A percentile compares a stretch with the other conserved stretches of the same genome.
Evolutionary conservation across 2,888 invertebrate genomes (phyloP).

Genomic region (Stegophylla sp.): DNA sequence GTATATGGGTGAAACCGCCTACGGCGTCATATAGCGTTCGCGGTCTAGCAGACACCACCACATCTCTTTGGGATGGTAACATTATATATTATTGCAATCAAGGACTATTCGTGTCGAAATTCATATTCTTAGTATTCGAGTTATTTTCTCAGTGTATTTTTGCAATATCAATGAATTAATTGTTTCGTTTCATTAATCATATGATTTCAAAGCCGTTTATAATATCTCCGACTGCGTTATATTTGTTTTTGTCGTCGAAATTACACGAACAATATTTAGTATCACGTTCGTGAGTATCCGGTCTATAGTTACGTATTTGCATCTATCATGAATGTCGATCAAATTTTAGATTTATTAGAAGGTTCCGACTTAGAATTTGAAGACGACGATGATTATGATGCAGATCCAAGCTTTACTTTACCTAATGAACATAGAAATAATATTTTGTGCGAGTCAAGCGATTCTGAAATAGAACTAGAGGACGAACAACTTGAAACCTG

Average conservation of each 20-base stretch:
- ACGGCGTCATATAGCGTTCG: too few species aligned
- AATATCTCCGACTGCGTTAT: neutral
- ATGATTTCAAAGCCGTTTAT: neutral
- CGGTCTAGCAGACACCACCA: too few species aligned
- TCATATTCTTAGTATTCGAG: neutral
- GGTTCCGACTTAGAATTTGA: slow-evolving; percentile 1
- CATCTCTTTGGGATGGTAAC: too few species aligned
- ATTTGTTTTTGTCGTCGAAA: neutral
- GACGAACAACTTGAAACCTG: slow-evolving; percentile 1
- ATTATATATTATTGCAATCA: too few species aligned
- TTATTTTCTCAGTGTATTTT: neutral
- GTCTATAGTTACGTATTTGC: neutral
- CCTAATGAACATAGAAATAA: slow-evolving; percentile 1
- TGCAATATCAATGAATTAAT: neutral
- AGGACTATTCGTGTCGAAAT: too few species aligned
- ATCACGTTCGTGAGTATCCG: slow-evolving; percentile 1
- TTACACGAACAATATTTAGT: slow-evolving; percentile 3
- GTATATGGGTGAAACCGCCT: too few species aligned
- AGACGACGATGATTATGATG: neutral
- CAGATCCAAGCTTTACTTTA: neutral
- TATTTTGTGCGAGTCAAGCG: neutral
- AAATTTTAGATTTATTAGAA: slow-evolving; percentile 13
- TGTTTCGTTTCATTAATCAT: neutral
- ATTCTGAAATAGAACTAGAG: neutral
- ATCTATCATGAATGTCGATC: neutral